Percentiles rank a stretch among this genome's conserved stretches.
phyloP scores from a whole-genome alignment of 2,113 vertebrate genomes.

The Alectura lathami region DNA sequence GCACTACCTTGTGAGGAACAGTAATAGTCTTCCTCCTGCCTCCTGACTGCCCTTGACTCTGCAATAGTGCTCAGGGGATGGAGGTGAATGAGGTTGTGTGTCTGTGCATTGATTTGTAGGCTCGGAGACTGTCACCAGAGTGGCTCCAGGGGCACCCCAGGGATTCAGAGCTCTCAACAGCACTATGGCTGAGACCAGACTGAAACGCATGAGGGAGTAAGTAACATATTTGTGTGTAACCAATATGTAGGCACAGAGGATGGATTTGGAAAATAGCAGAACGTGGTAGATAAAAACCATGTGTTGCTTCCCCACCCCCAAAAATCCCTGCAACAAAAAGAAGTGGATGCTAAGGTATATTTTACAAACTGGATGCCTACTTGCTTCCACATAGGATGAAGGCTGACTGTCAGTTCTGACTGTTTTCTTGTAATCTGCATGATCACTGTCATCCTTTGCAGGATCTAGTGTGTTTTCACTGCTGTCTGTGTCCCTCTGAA shows the following conservation, averaged over 20 bases:
- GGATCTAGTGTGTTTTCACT: neutral
- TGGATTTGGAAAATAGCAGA: neutral
- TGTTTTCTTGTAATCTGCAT: neutral
- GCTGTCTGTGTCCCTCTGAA: fast-evolving
- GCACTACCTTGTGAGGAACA: slow-evolving; percentile 22
- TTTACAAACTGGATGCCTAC: neutral
- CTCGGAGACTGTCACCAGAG: slow-evolving; percentile 35
- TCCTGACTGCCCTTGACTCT: slow-evolving; percentile 57
- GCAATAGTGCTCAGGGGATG: neutral
- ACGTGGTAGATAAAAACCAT: neutral
- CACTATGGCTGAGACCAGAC: slow-evolving; percentile 66
- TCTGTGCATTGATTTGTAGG: slow-evolving; percentile 78
- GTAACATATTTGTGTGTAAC: slow-evolving; percentile 27
- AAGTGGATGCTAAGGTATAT: neutral
- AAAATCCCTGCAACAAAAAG: neutral
- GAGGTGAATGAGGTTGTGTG: slow-evolving; percentile 55
- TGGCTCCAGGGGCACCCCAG: slow-evolving; percentile 17
- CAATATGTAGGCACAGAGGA: neutral
- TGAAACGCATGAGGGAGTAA: slow-evolving; percentile 78
- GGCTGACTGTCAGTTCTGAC: neutral
- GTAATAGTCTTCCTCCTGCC: slow-evolving; percentile 28
- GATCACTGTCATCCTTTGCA: neutral
- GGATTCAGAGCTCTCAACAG: slow-evolving; percentile 64
- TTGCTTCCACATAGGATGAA: neutral
- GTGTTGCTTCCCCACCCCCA: neutral